phyloP scores from a whole-genome alignment of 2,797 vertebrate species.

The Sebastes minor region DNA sequence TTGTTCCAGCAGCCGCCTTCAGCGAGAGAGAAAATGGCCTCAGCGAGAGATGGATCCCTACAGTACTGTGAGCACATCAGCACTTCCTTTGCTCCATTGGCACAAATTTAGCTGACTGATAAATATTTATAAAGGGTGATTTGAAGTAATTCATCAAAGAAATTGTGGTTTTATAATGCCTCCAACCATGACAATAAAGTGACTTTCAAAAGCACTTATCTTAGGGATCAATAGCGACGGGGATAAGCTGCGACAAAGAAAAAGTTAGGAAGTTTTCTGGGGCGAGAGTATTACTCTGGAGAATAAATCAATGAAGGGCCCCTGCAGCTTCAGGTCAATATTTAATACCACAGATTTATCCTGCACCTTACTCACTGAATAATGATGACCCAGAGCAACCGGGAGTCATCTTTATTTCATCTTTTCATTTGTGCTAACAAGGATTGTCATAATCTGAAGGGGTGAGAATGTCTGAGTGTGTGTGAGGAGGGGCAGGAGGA shows the following conservation, averaged over 20 bases:
- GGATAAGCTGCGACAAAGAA: constrained; percentile 47
- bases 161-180: constrained; percentile 54
- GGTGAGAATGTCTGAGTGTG: neutral
- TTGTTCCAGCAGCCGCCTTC: constrained; percentile 11
- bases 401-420: constrained; percentile 15
- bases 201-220: constrained; percentile 58
- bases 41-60: constrained; percentile 6
- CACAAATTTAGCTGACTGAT: constrained; percentile 64
- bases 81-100: constrained; percentile 59
- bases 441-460: constrained; percentile 3
- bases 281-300: constrained; percentile 18
- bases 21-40: constrained; percentile 10
- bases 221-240: constrained; percentile 54
- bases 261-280: constrained; percentile 51
- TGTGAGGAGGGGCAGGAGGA: neutral
- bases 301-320: constrained; percentile 54
- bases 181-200: constrained; percentile 49
- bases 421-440: constrained; percentile 19
- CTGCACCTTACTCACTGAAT: constrained; percentile 21
- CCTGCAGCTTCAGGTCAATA: constrained; percentile 60
- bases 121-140: constrained; percentile 73
- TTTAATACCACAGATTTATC: constrained; percentile 54
- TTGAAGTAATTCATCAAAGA: constrained; percentile 62
- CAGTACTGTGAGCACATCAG: constrained; percentile 45
- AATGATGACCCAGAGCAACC: constrained; percentile 25